Evolutionary conservation across 2,113 vertebrate genomes (phyloP).

Genomic region (Paratilapia polleni): DNA sequence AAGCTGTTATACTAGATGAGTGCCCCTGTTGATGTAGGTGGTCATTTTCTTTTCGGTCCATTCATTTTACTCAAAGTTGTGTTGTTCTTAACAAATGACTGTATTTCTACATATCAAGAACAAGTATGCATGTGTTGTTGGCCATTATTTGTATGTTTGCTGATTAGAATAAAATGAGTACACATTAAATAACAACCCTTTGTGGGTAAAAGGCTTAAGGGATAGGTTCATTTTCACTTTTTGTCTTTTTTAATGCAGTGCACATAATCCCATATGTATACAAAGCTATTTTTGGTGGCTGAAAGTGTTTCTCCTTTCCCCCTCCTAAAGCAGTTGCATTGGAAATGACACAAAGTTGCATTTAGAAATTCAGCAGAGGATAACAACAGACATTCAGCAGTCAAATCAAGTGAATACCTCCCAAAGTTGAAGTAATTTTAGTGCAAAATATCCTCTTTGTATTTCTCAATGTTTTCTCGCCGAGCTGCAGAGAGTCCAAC

Average conservation of each 20-base stretch:
- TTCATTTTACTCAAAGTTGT: background rate
- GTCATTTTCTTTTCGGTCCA: background rate
- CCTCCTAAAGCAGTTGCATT: background rate
- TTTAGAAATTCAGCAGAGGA: background rate
- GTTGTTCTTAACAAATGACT: background rate
- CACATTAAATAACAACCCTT: background rate
- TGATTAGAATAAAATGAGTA: background rate
- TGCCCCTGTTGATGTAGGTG: background rate
- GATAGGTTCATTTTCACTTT: background rate
- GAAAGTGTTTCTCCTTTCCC: background rate
- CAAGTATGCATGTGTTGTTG: constrained; percentile 11
- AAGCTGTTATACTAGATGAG: constrained; percentile 12
- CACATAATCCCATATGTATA: background rate
- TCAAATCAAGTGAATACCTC: background rate
- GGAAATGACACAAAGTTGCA: background rate
- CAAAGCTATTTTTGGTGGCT: background rate
- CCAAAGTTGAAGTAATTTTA: background rate
- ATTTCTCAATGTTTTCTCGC: background rate
- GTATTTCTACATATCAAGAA: background rate
- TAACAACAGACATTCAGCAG: background rate
- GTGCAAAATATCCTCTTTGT: background rate
- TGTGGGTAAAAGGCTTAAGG: background rate
- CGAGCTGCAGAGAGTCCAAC: background rate
- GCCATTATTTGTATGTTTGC: background rate
- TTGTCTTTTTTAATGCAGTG: background rate